Evolutionary conservation across 2,888 invertebrate genomes (phyloP).

Genomic region (Sinelater perroti): DNA sequence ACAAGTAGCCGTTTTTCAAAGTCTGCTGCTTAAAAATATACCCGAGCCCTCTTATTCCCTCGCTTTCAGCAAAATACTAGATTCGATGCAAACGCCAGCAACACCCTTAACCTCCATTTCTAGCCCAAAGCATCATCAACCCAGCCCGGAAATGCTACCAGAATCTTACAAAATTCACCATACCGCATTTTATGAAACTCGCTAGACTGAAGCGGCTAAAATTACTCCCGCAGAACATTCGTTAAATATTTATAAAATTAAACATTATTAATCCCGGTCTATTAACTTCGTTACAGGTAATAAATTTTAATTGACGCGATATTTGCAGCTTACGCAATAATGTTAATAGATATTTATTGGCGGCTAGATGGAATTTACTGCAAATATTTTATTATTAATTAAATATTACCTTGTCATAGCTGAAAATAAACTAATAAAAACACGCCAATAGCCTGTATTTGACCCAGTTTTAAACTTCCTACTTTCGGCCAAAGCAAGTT

Average conservation of each 20-base stretch:
- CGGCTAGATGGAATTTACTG: too few relatives aligned
- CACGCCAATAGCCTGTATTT: too few relatives aligned
- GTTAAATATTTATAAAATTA: too few relatives aligned
- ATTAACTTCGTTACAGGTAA: too few relatives aligned
- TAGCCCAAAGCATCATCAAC: background rate
- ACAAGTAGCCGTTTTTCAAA: conserved; percentile 23
- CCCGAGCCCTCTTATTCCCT: background rate
- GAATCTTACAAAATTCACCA: background rate
- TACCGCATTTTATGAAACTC: conserved; percentile 3
- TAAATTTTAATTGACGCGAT: background rate
- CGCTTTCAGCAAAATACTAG: conserved; percentile 9
- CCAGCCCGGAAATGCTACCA: background rate
- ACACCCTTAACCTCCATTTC: background rate
- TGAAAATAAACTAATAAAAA: too few relatives aligned
- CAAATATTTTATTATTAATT: too few relatives aligned
- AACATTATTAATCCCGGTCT: background rate
- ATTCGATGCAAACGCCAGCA: conserved; percentile 3
- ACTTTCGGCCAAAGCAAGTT: too few relatives aligned
- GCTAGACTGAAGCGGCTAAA: background rate
- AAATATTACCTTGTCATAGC: too few relatives aligned
- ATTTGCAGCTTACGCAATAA: too few relatives aligned
- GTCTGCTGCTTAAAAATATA: conserved; percentile 19
- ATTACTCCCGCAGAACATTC: too few relatives aligned
- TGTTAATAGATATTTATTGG: too few relatives aligned
- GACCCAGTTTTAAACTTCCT: too few relatives aligned